Conservation (phyloP, 2,113 vertebrate genomes). For the Sapajus apella region DNA sequence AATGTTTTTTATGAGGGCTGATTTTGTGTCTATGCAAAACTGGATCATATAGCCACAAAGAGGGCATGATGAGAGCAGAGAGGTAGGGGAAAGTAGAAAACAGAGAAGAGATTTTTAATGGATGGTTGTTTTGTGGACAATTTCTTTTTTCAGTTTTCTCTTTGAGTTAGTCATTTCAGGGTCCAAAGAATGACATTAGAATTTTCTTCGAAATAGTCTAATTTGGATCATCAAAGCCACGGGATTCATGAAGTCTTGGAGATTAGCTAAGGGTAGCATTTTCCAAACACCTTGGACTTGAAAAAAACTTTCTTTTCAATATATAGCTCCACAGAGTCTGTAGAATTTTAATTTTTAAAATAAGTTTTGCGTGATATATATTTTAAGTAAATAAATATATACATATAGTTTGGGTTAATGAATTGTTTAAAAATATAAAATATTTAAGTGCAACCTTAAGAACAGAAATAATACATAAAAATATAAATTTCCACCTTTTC, state of each 20-base stretch:
- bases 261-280: not conserved
- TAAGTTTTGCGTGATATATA: not conserved
- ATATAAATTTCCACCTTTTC: not conserved
- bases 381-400: not conserved
- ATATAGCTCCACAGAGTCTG: not conserved
- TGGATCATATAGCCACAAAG: not conserved
- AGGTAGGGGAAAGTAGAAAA: not conserved
- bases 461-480: slow-evolving; percentile 11
- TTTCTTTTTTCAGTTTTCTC: not conserved
- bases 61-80: not conserved
- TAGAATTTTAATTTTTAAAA: not conserved
- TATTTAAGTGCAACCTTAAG: not conserved
- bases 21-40: not conserved
- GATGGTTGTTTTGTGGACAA: not conserved
- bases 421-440: not conserved
- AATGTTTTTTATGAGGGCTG: not conserved
- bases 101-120: not conserved
- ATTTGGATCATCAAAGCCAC: not conserved
- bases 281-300: not conserved
- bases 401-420: not conserved
- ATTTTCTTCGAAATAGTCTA: not conserved
- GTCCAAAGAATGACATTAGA: not conserved
- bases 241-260: not conserved
- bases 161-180: not conserved
- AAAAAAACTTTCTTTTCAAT: not conserved